Percentiles rank a stretch among this genome's conserved stretches.
Evolutionary conservation across 2,113 vertebrate species (phyloP).

Genomic region (Hypanus sabinus): DNA sequence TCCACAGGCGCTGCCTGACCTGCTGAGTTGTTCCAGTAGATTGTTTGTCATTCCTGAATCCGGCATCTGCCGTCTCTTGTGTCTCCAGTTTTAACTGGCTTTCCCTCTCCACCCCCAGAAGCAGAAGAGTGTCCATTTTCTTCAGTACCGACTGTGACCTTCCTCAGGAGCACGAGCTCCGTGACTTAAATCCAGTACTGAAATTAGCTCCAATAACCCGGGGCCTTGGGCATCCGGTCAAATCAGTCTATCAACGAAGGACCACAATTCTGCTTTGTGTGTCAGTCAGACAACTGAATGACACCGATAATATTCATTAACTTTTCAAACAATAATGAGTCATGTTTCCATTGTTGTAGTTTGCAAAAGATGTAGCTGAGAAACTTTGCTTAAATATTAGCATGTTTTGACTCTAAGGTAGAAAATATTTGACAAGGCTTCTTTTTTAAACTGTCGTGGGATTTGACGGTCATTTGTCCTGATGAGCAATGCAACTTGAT

Average conservation of each 20-base stretch:
- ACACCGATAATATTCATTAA: not conserved
- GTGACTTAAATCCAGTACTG: not conserved
- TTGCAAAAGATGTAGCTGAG: slow-evolving; percentile 10
- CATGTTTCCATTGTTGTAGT: not conserved
- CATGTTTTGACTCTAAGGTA: not conserved
- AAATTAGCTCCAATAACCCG: not conserved
- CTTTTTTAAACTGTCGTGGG: not conserved
- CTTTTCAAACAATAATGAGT: not conserved
- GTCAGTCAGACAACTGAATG: not conserved
- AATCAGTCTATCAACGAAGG: not conserved
- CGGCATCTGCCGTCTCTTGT: too few relatives aligned
- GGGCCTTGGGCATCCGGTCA: not conserved
- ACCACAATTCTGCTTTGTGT: not conserved
- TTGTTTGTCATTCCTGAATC: too few relatives aligned
- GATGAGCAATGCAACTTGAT: not conserved
- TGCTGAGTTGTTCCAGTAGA: too few relatives aligned
- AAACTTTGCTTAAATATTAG: not conserved
- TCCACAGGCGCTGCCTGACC: too few relatives aligned
- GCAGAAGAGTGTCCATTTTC: not conserved
- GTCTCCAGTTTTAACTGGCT: not conserved
- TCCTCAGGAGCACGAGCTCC: not conserved
- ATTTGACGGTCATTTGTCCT: slow-evolving; percentile 12
- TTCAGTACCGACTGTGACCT: not conserved
- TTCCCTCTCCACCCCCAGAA: not conserved
- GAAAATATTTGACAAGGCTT: slow-evolving; percentile 18